phyloP scores from a whole-genome alignment of 1,140 invertebrate species.

The Stratiolaelaps scimitus region DNA sequence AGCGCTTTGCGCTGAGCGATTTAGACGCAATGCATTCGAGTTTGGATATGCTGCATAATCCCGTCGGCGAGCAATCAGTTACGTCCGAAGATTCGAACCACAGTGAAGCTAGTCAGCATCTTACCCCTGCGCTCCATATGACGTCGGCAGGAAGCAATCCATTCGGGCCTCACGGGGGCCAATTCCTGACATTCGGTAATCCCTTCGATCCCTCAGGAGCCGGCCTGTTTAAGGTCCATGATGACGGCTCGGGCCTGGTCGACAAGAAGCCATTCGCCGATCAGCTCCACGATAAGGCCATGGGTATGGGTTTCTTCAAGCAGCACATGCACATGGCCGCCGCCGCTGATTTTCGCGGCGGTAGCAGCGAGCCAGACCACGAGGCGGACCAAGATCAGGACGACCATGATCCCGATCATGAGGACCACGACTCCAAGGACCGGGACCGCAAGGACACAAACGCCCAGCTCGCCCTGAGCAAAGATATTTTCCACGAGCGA shows the following conservation, averaged over 20 bases:
- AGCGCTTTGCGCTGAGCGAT: neutral
- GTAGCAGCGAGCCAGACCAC: neutral
- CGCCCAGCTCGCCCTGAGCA: neutral
- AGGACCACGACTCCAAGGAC: neutral
- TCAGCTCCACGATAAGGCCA: slow-evolving; percentile 5
- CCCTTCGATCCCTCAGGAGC: slow-evolving; percentile 20
- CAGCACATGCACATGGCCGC: neutral
- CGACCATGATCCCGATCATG: slow-evolving; percentile 1
- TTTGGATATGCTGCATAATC: slow-evolving; percentile 19
- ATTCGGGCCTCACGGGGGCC: neutral
- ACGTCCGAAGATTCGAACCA: slow-evolving; percentile 26
- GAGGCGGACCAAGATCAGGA: neutral
- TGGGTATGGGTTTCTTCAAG: slow-evolving; percentile 1
- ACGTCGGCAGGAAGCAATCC: neutral
- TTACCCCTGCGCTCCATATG: slow-evolving; percentile 5
- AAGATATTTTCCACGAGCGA: slow-evolving; percentile 25
- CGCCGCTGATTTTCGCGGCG: neutral
- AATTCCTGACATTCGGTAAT: slow-evolving; percentile 19
- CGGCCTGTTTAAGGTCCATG: slow-evolving; percentile 5
- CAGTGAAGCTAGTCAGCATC: slow-evolving; percentile 27
- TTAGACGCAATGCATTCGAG: slow-evolving; percentile 20
- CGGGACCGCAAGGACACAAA: neutral
- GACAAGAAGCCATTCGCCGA: neutral
- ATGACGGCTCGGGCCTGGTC: neutral
- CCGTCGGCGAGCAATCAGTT: slow-evolving; percentile 1